Evolutionary conservation across 2,888 invertebrate genomes (phyloP), one percentile per base, ranked within the genome.

Genomic region (Isoperla grammatica): DNA sequence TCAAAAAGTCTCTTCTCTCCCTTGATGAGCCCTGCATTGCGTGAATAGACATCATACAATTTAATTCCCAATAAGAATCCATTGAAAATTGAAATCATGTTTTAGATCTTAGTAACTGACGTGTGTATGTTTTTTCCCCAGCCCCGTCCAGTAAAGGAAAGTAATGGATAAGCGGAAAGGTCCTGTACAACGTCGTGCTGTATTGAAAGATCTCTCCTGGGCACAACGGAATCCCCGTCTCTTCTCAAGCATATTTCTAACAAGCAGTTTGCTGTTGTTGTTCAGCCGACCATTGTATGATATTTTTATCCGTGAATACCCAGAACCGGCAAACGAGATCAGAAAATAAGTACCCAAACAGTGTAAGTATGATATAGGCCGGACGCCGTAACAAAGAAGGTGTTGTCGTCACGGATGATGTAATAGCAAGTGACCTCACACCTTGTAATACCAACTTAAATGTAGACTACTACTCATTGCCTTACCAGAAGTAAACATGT

Each of bases 221-320:
- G 76, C 81, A 49, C 77, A 77, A 64, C 77, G 78, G 63, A 81
- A 86, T 74, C 87, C 87, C 0, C 77, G 73, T 59, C 68, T 79
- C 1, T 81, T 84, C 70, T 15, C 53, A 20, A 43, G 43, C 40
- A 23, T 65, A n/a, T 60, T 64, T 43, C 75, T 83, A 0, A 70
- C 78, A 1, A 45, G 79, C 0, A 79, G 78, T 1, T 58, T 86
- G 6, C 69, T 80, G 2, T 68, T 84, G 15, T 79, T 88, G 59
- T 88, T 87, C 69, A 88, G 88, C 0, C 84, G 81, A 66, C 87
- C 86, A 0, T 71, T 90, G 20, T 90, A 88, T 77, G 86, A 87
- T 70, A 73, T 79, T 1, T 84, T 84, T 68, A 69, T 84, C 57
- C 66, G 74, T 37, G 69, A 64, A 67, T 71, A 57, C 63, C 67